Conservation (phyloP, 2,113 vertebrate species). For the Hydrochoerus hydrochaeris region DNA sequence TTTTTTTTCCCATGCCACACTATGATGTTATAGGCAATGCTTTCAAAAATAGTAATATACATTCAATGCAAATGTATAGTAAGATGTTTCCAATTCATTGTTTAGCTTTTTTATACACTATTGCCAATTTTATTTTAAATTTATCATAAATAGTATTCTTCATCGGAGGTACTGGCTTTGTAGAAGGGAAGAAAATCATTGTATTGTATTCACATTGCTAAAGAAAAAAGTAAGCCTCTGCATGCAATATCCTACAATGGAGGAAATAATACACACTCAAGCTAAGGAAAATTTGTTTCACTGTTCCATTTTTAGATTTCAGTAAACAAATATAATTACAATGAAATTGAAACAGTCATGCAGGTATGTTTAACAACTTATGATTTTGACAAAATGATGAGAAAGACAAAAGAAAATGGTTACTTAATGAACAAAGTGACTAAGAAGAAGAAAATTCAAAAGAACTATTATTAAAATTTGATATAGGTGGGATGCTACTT, state of each 20-base stretch:
- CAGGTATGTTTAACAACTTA: background rate
- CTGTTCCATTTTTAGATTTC: conserved; percentile 1
- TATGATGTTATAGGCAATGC: background rate
- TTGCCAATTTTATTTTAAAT: conserved; percentile 27
- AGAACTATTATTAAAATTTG: background rate
- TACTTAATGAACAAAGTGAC: background rate
- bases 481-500: background rate
- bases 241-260: background rate
- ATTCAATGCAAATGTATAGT: background rate
- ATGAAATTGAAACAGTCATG: background rate
- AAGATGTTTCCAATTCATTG: background rate
- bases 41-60: conserved; percentile 11
- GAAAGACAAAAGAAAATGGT: background rate
- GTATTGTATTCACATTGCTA: background rate
- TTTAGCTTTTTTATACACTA: background rate
- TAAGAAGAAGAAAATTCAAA: background rate
- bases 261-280: background rate
- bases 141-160: background rate
- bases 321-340: conserved; percentile 4
- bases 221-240: background rate
- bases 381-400: background rate
- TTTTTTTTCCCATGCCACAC: background rate
- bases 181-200: background rate
- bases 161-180: background rate
- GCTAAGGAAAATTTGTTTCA: background rate